Percentiles rank a stretch among this genome's conserved stretches.
Conservation (phyloP, 2,113 vertebrate genomes). For the Ictidomys tridecemlineatus region DNA sequence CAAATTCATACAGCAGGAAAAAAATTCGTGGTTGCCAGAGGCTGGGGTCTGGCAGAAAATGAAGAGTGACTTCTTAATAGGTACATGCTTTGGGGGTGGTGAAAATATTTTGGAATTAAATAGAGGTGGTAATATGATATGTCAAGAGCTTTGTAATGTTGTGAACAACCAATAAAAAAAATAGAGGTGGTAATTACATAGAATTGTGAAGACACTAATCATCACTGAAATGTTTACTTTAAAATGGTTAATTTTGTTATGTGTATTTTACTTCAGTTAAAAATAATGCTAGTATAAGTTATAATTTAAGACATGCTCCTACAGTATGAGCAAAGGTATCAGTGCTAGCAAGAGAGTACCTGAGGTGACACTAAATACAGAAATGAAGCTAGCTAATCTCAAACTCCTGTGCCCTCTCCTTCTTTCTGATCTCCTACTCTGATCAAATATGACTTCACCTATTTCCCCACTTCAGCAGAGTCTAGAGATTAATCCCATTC, state of each 20-base stretch:
- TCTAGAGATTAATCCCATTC: constrained; percentile 8
- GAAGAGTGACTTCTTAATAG: not conserved
- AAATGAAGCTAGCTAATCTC: not conserved
- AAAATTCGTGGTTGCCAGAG: not conserved
- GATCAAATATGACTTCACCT: not conserved
- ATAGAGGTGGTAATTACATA: not conserved
- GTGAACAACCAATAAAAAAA: no score
- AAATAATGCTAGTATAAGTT: not conserved
- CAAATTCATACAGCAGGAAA: not conserved
- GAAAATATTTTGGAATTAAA: not conserved
- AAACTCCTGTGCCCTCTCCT: not conserved
- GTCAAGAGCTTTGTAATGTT: no score
- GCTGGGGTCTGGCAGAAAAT: no score
- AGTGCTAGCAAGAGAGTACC: not conserved
- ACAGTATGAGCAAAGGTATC: not conserved
- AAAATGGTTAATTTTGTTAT: not conserved
- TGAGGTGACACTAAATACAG: not conserved
- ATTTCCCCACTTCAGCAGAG: not conserved
- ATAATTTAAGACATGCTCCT: not conserved
- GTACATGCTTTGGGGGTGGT: not conserved
- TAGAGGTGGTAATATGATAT: not conserved
- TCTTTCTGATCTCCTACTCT: not conserved
- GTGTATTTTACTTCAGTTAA: not conserved
- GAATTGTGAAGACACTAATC: not conserved
- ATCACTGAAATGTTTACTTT: constrained; percentile 1